Percentiles rank a stretch among this genome's conserved stretches.
These are phyloP conservation scores for Ophraella communa DNA, from an alignment of 2,888 invertebrate species.

Conservation along the genomic window DNA sequence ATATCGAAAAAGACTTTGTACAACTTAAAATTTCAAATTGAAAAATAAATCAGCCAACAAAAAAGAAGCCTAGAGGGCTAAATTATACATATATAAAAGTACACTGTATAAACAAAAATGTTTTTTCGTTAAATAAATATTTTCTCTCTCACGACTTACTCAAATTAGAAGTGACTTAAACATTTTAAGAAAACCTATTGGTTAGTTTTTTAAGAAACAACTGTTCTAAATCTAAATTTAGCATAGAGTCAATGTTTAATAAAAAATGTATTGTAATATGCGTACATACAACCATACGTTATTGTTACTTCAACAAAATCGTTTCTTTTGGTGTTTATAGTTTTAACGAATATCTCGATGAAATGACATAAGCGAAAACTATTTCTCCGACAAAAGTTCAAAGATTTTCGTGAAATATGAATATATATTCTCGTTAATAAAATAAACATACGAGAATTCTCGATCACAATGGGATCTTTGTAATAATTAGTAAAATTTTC, in stretches of 20 bases:
- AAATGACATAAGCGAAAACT: conserved; percentile 12
- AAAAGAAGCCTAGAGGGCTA: too few relatives aligned
- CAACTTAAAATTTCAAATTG: too few relatives aligned
- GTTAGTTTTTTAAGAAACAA: too few relatives aligned
- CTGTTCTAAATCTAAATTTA: background rate
- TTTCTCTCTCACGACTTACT: too few relatives aligned
- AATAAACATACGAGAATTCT: conserved; percentile 37
- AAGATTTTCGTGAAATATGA: conserved; percentile 19
- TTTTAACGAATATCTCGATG: conserved; percentile 9
- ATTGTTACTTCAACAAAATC: background rate
- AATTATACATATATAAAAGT: too few relatives aligned
- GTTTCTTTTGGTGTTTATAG: conserved; percentile 1
- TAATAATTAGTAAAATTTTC: conserved; percentile 25
- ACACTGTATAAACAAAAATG: too few relatives aligned
- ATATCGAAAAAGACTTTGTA: too few relatives aligned
- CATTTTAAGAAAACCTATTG: too few relatives aligned
- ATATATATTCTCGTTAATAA: conserved; percentile 31
- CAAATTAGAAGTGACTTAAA: too few relatives aligned
- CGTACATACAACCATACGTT: background rate
- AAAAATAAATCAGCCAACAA: too few relatives aligned
- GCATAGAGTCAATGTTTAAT: conserved; percentile 10
- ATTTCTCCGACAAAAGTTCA: conserved; percentile 9
- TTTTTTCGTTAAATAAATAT: too few relatives aligned
- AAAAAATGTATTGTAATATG: background rate
- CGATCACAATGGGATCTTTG: conserved; percentile 25